These are phyloP conservation scores for Orgyia antiqua DNA, from an alignment of 2,888 invertebrate genomes.

Conservation along the genomic window DNA sequence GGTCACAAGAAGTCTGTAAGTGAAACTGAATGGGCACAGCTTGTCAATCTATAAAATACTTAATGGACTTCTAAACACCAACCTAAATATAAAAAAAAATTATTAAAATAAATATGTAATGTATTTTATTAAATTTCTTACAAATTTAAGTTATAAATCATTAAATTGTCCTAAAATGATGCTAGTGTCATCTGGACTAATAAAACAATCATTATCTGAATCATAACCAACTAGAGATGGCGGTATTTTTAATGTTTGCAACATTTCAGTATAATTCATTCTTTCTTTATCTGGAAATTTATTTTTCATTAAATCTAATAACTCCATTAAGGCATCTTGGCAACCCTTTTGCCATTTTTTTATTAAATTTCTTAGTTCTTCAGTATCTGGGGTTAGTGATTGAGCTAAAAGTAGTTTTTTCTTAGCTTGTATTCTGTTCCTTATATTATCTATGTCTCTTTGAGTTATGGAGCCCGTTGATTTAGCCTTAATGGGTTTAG, in stretches of 20 bases:
- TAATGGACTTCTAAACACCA: too few species aligned
- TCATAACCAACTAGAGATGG: slow-evolving; percentile 66
- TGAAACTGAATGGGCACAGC: too few species aligned
- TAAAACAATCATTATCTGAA: slow-evolving; percentile 67
- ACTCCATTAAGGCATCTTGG: slow-evolving; percentile 68
- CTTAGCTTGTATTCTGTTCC: slow-evolving; percentile 58
- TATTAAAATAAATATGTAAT: slow-evolving; percentile 13
- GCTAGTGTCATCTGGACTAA: slow-evolving; percentile 50
- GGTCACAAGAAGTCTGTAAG: too few species aligned
- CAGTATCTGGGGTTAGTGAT: slow-evolving; percentile 57
- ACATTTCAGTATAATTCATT: slow-evolving; percentile 67
- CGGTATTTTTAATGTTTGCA: slow-evolving; percentile 69
- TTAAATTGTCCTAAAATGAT: slow-evolving; percentile 49
- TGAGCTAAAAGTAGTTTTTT: slow-evolving; percentile 54
- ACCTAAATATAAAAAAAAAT: neutral
- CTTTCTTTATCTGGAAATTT: slow-evolving; percentile 56
- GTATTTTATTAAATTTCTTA: slow-evolving; percentile 14
- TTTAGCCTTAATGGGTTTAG: slow-evolving; percentile 52
- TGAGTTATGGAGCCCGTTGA: slow-evolving; percentile 68
- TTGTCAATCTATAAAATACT: too few species aligned
- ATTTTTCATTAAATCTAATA: slow-evolving; percentile 62
- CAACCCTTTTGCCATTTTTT: slow-evolving; percentile 76
- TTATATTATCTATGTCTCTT: slow-evolving; percentile 61
- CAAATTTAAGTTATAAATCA: slow-evolving; percentile 23
- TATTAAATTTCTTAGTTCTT: slow-evolving; percentile 65